Conservation (phyloP, 2,113 vertebrate species). For the Heliornis fulica region DNA sequence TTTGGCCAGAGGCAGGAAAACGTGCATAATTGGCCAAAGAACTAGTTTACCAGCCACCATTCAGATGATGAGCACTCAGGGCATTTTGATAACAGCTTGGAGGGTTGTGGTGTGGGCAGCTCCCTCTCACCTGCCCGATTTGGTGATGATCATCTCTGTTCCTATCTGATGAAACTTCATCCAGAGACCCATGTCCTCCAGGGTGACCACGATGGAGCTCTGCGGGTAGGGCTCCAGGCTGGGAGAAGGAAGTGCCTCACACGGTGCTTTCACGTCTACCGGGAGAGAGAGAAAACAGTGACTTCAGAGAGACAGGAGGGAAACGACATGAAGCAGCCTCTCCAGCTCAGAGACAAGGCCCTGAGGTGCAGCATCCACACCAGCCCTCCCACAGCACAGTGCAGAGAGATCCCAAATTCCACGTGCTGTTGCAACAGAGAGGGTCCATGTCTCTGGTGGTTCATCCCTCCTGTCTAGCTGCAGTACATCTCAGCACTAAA, state of each 20-base stretch:
- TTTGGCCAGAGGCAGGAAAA: background rate
- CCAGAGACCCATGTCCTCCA: constrained; percentile 87
- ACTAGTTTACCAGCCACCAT: background rate
- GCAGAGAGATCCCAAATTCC: background rate
- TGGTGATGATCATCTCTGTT: constrained; percentile 95
- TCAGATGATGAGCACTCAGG: background rate
- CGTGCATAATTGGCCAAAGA: background rate
- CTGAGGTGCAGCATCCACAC: background rate
- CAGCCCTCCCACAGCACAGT: background rate
- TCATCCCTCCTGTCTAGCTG: background rate
- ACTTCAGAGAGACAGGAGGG: background rate
- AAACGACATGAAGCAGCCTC: background rate
- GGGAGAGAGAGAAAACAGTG: background rate
- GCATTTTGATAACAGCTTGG: background rate
- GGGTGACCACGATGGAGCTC: constrained; percentile 78
- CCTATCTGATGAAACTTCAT: constrained; percentile 84
- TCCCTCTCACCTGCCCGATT: constrained; percentile 82
- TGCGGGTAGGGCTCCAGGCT: constrained; percentile 72
- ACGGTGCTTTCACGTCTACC: constrained; percentile 77
- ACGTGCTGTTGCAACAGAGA: background rate
- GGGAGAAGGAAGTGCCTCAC: constrained; percentile 64
- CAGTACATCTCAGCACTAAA: background rate
- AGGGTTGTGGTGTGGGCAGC: background rate
- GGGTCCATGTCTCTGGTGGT: background rate
- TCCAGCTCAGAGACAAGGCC: background rate